phyloP scores from a whole-genome alignment of 2,797 vertebrate species.

The Pantherophis vulpinus region DNA sequence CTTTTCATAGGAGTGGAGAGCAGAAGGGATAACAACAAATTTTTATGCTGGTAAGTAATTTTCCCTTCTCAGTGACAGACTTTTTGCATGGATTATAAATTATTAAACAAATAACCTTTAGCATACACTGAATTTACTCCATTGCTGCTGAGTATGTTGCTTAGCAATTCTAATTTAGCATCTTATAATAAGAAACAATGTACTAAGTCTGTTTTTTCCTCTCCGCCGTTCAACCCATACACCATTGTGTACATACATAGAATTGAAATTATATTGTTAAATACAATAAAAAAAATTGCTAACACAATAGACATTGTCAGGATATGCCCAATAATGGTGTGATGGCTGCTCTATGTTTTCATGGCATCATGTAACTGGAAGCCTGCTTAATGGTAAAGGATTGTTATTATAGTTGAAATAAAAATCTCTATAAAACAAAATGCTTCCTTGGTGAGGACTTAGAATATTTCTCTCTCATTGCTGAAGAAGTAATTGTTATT shows the following conservation, averaged over 20 bases:
- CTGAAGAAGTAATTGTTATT: not conserved
- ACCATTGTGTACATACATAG: not conserved
- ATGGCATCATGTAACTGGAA: not conserved
- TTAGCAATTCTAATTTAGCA: not conserved
- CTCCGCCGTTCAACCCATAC: not conserved
- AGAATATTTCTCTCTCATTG: not conserved
- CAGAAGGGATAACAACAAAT: slow-evolving; percentile 32
- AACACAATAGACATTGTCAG: not conserved
- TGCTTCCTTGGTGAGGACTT: not conserved
- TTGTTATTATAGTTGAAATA: not conserved
- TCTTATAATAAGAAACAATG: not conserved
- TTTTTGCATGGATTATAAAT: not conserved
- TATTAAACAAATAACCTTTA: slow-evolving; percentile 11
- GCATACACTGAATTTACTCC: not conserved
- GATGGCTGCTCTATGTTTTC: not conserved
- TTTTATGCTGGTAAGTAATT: slow-evolving; percentile 24
- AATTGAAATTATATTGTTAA: not conserved
- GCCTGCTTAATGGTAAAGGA: not conserved
- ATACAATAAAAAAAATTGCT: not conserved
- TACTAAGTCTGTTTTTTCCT: not conserved
- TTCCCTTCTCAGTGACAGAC: slow-evolving; percentile 9
- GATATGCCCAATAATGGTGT: not conserved
- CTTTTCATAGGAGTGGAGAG: slow-evolving; percentile 16
- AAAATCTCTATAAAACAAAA: not conserved
- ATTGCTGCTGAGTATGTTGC: not conserved